These are phyloP conservation scores for Nanorana parkeri DNA, from an alignment of 2,113 vertebrate species.

Conservation along the genomic window DNA sequence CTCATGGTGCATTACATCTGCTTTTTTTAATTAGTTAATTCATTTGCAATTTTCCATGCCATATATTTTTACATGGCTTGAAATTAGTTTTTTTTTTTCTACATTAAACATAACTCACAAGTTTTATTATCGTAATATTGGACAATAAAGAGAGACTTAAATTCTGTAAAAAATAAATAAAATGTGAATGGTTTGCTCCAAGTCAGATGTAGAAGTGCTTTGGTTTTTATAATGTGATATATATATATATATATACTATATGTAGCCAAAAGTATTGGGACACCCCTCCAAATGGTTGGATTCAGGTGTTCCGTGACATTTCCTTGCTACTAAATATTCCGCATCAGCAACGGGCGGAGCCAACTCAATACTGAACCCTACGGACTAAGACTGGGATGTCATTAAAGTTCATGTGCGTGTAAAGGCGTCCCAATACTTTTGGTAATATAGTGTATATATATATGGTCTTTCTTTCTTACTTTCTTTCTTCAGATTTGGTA, in stretches of 20 bases:
- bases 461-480: too few relatives aligned
- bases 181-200: not conserved
- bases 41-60: conserved; percentile 55
- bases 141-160: conserved; percentile 44
- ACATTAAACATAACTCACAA: conserved; percentile 51
- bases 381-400: too few relatives aligned
- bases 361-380: too few relatives aligned
- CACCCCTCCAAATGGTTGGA: too few relatives aligned
- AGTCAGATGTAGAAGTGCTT: not conserved
- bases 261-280: too few relatives aligned
- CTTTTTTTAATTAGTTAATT: conserved; percentile 58
- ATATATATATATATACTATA: not conserved
- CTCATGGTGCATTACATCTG: conserved; percentile 50
- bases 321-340: too few relatives aligned
- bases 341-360: too few relatives aligned
- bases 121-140: conserved; percentile 56
- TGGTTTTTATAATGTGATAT: conserved; percentile 26
- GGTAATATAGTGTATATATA: too few relatives aligned
- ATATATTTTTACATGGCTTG: conserved; percentile 57
- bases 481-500: too few relatives aligned
- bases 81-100: conserved; percentile 52
- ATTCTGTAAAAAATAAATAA: conserved; percentile 10
- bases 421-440: too few relatives aligned
- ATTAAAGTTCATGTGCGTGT: too few relatives aligned
- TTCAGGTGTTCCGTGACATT: too few relatives aligned